phyloP scores from a whole-genome alignment of 2,113 vertebrate species.

The Fukomys damarensis region DNA sequence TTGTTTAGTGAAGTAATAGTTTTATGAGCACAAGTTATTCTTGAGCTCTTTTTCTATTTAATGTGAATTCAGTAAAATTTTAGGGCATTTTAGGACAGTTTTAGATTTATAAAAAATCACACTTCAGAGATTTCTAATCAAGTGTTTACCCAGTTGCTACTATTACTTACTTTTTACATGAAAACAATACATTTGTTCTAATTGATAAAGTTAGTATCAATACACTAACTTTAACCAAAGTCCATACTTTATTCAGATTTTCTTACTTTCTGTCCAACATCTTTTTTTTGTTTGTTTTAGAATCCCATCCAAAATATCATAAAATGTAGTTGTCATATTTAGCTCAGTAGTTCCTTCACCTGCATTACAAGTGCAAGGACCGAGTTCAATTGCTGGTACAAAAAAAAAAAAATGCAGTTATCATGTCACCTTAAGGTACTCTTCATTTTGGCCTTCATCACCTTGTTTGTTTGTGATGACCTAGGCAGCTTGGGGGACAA shows the following conservation, averaged over 20 bases:
- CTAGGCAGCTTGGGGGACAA: neutral
- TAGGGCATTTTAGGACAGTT: constrained; percentile 3
- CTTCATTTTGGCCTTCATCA: neutral
- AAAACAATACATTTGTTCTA: neutral
- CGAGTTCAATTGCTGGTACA: no score
- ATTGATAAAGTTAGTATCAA: neutral
- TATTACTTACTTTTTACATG: neutral
- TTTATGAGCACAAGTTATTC: neutral
- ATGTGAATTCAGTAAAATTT: neutral
- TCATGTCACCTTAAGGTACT: neutral
- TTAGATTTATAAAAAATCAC: neutral
- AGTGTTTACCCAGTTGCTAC: neutral
- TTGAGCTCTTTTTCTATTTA: neutral
- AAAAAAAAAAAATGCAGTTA: neutral
- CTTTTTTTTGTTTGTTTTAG: neutral
- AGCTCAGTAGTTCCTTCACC: no score
- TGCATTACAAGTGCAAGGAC: no score
- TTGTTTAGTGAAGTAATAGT: neutral
- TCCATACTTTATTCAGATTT: constrained; percentile 14
- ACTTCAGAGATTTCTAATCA: neutral
- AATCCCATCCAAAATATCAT: neutral
- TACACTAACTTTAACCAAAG: neutral
- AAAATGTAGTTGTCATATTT: neutral
- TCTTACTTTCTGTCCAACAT: neutral
- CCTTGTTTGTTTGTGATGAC: neutral